Base-by-base conservation (phyloP, 2,797 vertebrate species). In the Dromococcyx pavoninus region DNA sequence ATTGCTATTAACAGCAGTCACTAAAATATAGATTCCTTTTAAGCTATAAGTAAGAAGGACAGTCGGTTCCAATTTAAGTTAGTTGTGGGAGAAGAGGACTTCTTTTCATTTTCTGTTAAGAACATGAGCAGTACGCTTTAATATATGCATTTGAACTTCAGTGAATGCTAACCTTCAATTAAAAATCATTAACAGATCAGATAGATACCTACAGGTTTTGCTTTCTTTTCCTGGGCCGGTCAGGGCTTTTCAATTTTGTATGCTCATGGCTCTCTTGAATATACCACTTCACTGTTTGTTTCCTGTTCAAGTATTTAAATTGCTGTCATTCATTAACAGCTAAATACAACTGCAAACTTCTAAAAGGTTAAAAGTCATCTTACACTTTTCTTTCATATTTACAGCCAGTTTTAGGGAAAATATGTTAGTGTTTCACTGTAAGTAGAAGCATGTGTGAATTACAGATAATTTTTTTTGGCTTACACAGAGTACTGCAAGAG, bases 401-500 rank as follows among this genome's bases (percentile, higher is more conserved):
- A 57, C 37, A 88, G 8, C 0, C 5, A 61, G 32, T 30, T 86
- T 74, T 61, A 50, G 37, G 37, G 16, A 50, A 72, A 22, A 30
- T 61, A 4, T 5, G 2, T 81, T 60, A 30, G 11, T 65, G 16
- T 71, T 88, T 71, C 15, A 17, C 8, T 79, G 0, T 54, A 81
- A 81, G 17, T 58, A 79, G 39, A 88, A 82, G 14, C 0, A 0
- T 70, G 9, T 74, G 11, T 62, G 18, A 88, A 62, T 91, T 92
- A 11, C 24, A 0, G 65, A 6, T 72, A 1, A 3, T 76, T 81
- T 88, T 13, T 54, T 93, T 95, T 94, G 33, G 87, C 67, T 97
- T 98, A 21, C 13, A 1, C 95, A 99, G 99, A 99, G 99, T 97
- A 99, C 99, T 92, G 99, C 99, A 89, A 99, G 99, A 98, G 99